phyloP scores from a whole-genome alignment of 53 echinoderm and acorn worm genomes.

The Zoroaster sp. region DNA sequence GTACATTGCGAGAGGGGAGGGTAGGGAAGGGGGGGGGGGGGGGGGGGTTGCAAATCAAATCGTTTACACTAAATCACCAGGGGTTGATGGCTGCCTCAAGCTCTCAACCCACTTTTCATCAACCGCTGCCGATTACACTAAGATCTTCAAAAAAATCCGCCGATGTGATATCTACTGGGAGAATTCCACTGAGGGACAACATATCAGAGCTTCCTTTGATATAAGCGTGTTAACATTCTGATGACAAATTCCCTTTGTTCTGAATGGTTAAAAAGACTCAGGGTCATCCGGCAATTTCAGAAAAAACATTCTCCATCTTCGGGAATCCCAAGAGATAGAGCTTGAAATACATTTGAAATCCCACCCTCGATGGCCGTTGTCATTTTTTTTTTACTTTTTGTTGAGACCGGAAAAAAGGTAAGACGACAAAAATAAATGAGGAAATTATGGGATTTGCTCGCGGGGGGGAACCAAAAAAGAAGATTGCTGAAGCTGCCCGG shows the following conservation, averaged over 20 bases:
- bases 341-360: neutral
- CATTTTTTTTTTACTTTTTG: neutral
- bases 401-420: neutral
- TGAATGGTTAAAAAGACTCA: neutral
- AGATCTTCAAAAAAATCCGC: neutral
- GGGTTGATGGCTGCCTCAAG: constrained; percentile 6
- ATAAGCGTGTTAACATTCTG: constrained; percentile 25
- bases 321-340: neutral
- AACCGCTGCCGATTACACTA: constrained; percentile 18
- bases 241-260: constrained; percentile 15
- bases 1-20: neutral
- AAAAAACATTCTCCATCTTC: neutral
- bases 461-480: neutral
- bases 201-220: constrained; percentile 18
- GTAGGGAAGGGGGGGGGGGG: neutral
- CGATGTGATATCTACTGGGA: neutral
- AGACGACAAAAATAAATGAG: neutral
- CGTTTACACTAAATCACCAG: constrained; percentile 51
- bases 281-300: constrained; percentile 1
- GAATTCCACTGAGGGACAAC: constrained; percentile 17
- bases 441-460: neutral
- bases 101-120: constrained; percentile 5
- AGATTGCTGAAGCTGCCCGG: constrained; percentile 4
- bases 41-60: constrained; percentile 46
- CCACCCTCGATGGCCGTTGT: neutral